These are phyloP conservation scores for Micronycteris hirsuta DNA, from an alignment of 2,113 vertebrate species.

Conservation along the genomic window DNA sequence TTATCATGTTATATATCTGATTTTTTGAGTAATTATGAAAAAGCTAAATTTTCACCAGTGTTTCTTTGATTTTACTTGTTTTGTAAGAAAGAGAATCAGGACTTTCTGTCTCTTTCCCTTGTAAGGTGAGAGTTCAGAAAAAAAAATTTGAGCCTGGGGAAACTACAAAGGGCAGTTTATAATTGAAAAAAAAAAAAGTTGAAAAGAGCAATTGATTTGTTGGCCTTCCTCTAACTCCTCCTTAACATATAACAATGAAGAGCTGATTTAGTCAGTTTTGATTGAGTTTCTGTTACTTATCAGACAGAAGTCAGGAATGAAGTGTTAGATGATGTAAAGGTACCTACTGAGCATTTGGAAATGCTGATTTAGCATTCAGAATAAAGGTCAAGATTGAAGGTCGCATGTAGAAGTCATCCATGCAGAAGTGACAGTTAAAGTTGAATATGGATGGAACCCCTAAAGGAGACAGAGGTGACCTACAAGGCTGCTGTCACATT, in stretches of 20 bases:
- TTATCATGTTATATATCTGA: background rate
- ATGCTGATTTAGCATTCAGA: background rate
- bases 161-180: background rate
- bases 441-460: background rate
- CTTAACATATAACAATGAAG: background rate
- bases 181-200: background rate
- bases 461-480: background rate
- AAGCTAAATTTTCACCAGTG: background rate
- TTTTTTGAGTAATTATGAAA: background rate
- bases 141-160: background rate
- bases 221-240: background rate
- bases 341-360: background rate
- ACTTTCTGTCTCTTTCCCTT: background rate
- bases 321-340: background rate
- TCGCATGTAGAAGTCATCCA: background rate
- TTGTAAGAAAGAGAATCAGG: background rate
- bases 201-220: background rate
- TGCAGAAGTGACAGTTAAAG: background rate
- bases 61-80: background rate
- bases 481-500: background rate
- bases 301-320: background rate
- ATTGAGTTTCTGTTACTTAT: background rate
- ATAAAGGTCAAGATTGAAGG: background rate
- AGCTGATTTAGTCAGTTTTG: background rate
- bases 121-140: background rate